These are phyloP conservation scores for Globodera ellingtonae DNA, from an alignment of 1,140 invertebrate species.

Conservation along the genomic window DNA sequence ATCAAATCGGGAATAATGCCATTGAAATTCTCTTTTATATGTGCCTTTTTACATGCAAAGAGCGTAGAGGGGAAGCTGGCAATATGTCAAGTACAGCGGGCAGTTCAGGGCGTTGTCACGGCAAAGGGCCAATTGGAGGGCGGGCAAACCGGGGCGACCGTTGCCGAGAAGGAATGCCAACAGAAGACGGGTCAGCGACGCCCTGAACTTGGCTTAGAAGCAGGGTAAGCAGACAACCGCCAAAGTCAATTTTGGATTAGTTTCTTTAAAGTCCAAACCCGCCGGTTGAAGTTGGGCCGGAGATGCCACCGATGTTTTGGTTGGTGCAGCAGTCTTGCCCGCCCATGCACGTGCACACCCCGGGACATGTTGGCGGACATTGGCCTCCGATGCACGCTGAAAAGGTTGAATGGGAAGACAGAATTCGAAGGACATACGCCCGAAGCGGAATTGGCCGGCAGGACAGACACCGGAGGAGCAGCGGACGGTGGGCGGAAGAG, in stretches of 20 bases:
- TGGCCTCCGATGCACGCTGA: conserved; percentile 20
- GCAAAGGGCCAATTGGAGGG: conserved; percentile 15
- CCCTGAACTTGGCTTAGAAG: neutral
- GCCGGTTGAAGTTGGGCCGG: neutral
- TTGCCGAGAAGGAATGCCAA: conserved; percentile 8
- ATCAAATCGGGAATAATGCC: neutral
- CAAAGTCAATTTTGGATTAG: too few species aligned
- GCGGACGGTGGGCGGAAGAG: neutral
- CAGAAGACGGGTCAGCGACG: conserved; percentile 14
- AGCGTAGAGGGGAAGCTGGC: conserved; percentile 12
- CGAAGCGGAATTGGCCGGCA: conserved; percentile 11
- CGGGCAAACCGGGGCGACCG: neutral
- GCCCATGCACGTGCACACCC: conserved; percentile 20
- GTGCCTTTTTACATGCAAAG: neutral
- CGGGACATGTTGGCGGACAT: conserved; percentile 17
- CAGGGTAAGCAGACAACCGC: neutral
- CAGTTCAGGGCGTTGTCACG: conserved; percentile 34
- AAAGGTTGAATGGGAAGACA: neutral
- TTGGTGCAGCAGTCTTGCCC: conserved; percentile 5
- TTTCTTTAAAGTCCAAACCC: neutral
- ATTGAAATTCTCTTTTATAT: too few species aligned
- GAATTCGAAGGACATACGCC: conserved; percentile 6
- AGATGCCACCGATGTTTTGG: neutral
- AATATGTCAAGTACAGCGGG: conserved; percentile 14
- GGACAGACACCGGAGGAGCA: neutral